Evolutionary conservation across 2,888 invertebrate species (phyloP).

Genomic region (Nymphalis polychloros): DNA sequence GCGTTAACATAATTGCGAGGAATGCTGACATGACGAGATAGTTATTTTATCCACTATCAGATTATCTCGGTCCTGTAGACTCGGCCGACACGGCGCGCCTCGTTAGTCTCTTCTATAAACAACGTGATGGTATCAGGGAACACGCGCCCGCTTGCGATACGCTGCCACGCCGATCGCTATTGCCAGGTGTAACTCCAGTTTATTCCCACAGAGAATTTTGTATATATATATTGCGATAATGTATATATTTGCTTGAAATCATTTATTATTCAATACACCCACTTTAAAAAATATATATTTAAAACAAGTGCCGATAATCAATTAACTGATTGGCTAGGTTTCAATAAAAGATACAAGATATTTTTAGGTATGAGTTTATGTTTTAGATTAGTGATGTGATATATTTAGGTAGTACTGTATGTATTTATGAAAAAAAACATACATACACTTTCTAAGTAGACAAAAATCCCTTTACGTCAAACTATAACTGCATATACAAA

Average conservation of each 20-base stretch:
- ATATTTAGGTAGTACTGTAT: too few species aligned
- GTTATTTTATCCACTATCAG: constrained; percentile 46
- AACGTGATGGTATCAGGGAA: constrained; percentile 61
- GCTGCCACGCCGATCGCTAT: constrained; percentile 25
- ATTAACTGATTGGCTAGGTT: too few species aligned
- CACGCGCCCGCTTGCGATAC: constrained; percentile 29
- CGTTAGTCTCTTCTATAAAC: constrained; percentile 70
- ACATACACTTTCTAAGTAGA: too few species aligned
- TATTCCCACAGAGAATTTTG: constrained; percentile 24
- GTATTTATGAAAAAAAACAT: too few species aligned
- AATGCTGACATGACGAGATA: constrained; percentile 45
- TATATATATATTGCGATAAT: neutral
- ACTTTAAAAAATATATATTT: too few species aligned
- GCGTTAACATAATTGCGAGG: constrained; percentile 22
- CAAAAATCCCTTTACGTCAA: too few species aligned
- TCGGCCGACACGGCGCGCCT: constrained; percentile 52
- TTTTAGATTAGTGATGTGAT: too few species aligned
- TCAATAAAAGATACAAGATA: too few species aligned
- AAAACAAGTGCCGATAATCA: too few species aligned
- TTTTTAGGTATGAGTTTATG: too few species aligned
- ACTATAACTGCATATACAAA: too few species aligned
- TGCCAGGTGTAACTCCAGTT: constrained; percentile 28
- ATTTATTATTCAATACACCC: constrained; percentile 4
- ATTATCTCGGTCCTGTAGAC: constrained; percentile 51
- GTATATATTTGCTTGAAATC: constrained; percentile 10